A percentile compares a stretch with the other conserved stretches of the same genome.
Conservation (phyloP, 2,888 invertebrate genomes). For the Netelia inedita region DNA sequence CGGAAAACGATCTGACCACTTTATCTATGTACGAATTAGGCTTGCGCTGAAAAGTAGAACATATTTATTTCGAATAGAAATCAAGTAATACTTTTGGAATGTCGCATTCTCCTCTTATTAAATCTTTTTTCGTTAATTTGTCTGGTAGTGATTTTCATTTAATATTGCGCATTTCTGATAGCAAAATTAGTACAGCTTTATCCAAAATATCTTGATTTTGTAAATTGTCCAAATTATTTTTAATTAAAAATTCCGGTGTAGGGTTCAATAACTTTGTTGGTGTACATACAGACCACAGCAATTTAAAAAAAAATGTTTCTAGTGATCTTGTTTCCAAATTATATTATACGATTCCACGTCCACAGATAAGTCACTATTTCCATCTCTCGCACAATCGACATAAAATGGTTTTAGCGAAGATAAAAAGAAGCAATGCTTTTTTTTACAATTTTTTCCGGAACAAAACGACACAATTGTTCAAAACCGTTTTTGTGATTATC, state of each 20-base stretch:
- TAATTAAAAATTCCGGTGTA: conserved; percentile 59
- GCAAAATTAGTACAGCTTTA: conserved; percentile 63
- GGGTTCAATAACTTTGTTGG: conserved; percentile 65
- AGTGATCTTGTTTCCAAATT: conserved; percentile 59
- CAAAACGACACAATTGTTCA: conserved; percentile 51
- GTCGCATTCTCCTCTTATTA: conserved; percentile 68
- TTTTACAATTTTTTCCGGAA: conserved; percentile 41
- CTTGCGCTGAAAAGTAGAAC: conserved; percentile 55
- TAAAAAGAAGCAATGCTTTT: conserved; percentile 46
- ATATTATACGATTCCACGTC: conserved; percentile 49
- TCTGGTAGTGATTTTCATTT: conserved; percentile 56
- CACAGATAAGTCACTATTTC: conserved; percentile 13
- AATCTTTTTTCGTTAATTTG: conserved; percentile 56
- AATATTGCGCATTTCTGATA: conserved; percentile 64
- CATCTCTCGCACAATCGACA: conserved; percentile 22
- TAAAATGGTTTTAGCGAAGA: conserved; percentile 35
- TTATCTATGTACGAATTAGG: conserved; percentile 37
- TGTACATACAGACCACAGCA: conserved; percentile 34
- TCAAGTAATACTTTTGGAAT: conserved; percentile 48
- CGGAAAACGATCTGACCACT: conserved; percentile 41
- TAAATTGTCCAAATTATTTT: conserved; percentile 58
- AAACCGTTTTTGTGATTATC: conserved; percentile 43
- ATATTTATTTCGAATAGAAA: conserved; percentile 65
- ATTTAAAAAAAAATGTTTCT: conserved; percentile 55
- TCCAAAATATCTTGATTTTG: conserved; percentile 64